These are phyloP conservation scores for Silurus aristotelis DNA, from an alignment of 2,797 vertebrate genomes.

Conservation along the genomic window DNA sequence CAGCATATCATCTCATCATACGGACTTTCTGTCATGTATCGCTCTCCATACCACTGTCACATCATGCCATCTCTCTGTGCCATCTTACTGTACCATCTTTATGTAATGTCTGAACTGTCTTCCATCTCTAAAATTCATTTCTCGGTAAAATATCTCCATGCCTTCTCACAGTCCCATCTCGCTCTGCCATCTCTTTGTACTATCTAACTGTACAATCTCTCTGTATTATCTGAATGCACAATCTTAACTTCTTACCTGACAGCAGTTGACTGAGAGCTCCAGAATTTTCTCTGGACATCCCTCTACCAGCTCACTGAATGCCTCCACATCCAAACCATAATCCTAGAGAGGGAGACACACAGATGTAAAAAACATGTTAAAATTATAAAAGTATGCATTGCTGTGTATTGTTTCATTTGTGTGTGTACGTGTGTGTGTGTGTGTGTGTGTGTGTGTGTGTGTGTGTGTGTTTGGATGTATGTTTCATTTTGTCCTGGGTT, in stretches of 20 bases:
- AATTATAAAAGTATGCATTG: background rate
- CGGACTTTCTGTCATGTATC: background rate
- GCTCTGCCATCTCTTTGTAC: background rate
- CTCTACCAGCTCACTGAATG: constrained; percentile 71
- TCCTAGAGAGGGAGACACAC: constrained; percentile 62
- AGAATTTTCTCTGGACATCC: constrained; percentile 71
- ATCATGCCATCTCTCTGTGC: background rate
- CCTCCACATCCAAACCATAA: constrained; percentile 73
- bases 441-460: background rate
- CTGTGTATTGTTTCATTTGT: background rate
- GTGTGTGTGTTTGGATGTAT: background rate
- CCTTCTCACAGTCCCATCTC: too few relatives aligned
- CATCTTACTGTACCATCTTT: background rate
- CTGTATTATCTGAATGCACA: too few relatives aligned
- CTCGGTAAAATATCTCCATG: background rate
- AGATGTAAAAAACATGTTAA: background rate
- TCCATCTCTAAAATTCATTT: background rate
- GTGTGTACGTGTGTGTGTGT: background rate
- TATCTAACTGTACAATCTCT: background rate
- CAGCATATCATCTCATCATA: background rate
- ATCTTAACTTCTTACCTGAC: constrained; percentile 62
- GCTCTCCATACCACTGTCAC: background rate
- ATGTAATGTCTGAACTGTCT: background rate
- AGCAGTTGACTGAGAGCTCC: constrained; percentile 71
- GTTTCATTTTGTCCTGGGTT: background rate